Conservation (phyloP, 2,797 vertebrate genomes). For the Sternotherus odoratus region DNA sequence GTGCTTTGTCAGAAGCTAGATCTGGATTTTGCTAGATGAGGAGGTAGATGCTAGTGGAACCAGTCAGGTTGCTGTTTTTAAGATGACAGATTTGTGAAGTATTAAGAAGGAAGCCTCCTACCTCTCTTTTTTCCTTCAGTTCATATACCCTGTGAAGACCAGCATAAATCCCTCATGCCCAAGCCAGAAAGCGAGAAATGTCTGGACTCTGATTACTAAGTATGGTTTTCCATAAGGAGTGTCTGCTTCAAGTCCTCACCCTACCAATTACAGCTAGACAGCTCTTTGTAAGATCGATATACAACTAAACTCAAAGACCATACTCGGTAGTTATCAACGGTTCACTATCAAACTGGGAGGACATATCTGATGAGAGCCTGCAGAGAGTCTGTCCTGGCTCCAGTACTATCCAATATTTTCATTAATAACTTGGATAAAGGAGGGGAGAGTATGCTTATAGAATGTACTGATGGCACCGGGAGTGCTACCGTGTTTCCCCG, state of each 20-base stretch:
- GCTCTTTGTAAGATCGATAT: neutral
- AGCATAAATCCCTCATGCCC: neutral
- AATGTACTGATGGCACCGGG: neutral
- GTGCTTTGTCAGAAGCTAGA: neutral
- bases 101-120: neutral
- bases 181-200: neutral
- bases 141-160: neutral
- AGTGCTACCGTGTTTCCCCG: too few species aligned
- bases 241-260: neutral
- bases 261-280: neutral
- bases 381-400: neutral
- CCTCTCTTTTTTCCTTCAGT: neutral
- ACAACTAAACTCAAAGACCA: neutral
- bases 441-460: neutral
- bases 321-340: neutral
- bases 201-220: neutral
- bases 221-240: neutral
- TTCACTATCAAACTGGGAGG: neutral
- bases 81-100: neutral
- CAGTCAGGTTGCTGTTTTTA: neutral
- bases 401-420: neutral
- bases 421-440: neutral
- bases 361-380: neutral
- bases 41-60: neutral
- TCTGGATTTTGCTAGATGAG: neutral